Percentiles rank a stretch among this genome's conserved stretches.
Conservation (phyloP, 1,140 invertebrate species). For the Diplogasteroides magnus region DNA sequence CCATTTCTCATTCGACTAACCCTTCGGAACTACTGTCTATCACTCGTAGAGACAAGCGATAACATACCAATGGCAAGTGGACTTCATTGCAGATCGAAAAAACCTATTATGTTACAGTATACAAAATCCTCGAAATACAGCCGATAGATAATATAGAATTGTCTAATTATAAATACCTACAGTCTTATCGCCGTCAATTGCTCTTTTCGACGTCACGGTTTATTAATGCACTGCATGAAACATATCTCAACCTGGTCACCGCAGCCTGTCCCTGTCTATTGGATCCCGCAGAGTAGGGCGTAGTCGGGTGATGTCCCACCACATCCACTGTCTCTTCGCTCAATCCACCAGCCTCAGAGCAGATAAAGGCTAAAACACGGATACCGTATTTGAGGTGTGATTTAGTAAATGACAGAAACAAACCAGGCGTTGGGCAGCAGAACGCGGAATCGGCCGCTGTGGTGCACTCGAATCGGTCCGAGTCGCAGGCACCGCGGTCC, state of each 20-base stretch:
- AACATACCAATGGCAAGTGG: too few species aligned
- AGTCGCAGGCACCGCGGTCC: not conserved
- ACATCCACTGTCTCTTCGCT: not conserved
- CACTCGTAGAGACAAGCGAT: too few species aligned
- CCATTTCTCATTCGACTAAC: not conserved
- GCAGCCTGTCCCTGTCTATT: not conserved
- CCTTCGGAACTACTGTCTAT: too few species aligned
- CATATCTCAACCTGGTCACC: not conserved
- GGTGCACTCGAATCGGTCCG: not conserved
- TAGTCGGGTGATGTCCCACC: not conserved
- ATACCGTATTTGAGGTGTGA: not conserved
- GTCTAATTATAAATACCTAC: too few species aligned
- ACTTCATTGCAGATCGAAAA: too few species aligned
- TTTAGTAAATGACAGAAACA: not conserved
- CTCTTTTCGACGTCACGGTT: too few species aligned
- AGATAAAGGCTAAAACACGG: not conserved
- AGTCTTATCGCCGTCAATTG: too few species aligned
- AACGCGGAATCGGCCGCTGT: not conserved
- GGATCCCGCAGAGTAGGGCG: not conserved
- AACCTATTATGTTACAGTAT: not conserved
- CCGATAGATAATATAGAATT: too few species aligned
- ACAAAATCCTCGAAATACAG: too few species aligned
- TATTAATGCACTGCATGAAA: not conserved
- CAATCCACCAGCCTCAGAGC: not conserved
- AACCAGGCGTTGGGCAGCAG: not conserved